phyloP scores from a whole-genome alignment of 2,888 invertebrate genomes.

The Drosophila mimetica region DNA sequence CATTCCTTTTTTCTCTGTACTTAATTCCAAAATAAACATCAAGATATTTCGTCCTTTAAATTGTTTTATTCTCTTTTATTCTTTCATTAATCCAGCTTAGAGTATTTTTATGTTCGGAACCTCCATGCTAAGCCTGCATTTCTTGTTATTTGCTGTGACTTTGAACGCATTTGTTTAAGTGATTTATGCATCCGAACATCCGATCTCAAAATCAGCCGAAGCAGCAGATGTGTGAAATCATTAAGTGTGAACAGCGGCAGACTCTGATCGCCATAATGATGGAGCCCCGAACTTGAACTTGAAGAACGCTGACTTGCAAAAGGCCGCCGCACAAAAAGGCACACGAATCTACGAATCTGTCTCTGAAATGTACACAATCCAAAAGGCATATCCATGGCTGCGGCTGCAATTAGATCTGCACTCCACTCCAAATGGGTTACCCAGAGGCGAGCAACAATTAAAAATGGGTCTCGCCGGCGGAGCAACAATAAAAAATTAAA shows the following conservation, averaged over 20 bases:
- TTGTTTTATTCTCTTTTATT: too few relatives aligned
- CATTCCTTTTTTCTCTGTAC: too few relatives aligned
- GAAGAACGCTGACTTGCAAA: constrained; percentile 60
- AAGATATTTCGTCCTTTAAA: too few relatives aligned
- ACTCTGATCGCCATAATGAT: constrained; percentile 66
- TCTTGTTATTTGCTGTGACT: constrained; percentile 53
- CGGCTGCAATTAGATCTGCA: constrained; percentile 66
- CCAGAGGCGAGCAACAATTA: constrained; percentile 59
- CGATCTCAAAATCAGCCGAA: constrained; percentile 20
- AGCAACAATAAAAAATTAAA: constrained; percentile 50
- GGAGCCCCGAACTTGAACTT: constrained; percentile 70
- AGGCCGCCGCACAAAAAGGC: constrained; percentile 33
- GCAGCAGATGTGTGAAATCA: constrained; percentile 55
- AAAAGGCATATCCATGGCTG: constrained; percentile 49
- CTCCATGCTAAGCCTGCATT: neutral
- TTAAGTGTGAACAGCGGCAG: constrained; percentile 73
- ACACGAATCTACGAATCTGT: constrained; percentile 26
- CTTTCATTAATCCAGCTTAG: neutral
- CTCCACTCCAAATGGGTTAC: constrained; percentile 44
- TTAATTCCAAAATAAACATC: too few relatives aligned
- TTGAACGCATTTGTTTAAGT: constrained; percentile 66
- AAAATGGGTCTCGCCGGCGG: constrained; percentile 54
- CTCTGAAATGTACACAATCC: constrained; percentile 9
- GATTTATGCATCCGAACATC: constrained; percentile 56
- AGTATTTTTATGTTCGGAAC: constrained; percentile 10